Conservation (phyloP, 2,113 vertebrate genomes). For the Excalfactoria chinensis region DNA sequence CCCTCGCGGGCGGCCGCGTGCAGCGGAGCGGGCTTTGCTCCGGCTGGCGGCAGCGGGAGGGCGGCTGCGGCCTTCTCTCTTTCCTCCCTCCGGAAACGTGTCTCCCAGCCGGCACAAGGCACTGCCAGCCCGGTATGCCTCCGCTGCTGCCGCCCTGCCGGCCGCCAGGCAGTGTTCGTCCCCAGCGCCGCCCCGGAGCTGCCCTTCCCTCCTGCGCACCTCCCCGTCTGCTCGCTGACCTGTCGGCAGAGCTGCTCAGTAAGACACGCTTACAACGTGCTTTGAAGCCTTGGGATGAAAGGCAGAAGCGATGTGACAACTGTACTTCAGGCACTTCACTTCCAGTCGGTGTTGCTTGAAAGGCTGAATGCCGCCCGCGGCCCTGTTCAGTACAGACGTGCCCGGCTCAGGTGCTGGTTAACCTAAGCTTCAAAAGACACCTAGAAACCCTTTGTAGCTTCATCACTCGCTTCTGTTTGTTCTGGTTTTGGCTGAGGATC, state of each 20-base stretch:
- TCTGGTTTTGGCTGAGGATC: not conserved
- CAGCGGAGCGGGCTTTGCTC: too few species aligned
- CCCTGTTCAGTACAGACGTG: not conserved
- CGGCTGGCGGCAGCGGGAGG: too few species aligned
- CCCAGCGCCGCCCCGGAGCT: not conserved
- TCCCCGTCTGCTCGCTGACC: not conserved
- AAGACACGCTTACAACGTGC: not conserved
- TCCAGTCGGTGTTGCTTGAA: not conserved
- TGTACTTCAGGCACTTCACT: not conserved
- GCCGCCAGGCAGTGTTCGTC: too few species aligned
- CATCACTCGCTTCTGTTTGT: not conserved
- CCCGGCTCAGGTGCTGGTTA: not conserved
- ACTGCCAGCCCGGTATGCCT: too few species aligned
- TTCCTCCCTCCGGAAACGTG: not conserved
- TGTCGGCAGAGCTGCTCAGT: not conserved
- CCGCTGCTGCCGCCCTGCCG: too few species aligned
- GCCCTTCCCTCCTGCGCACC: fast-evolving
- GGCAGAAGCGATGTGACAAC: not conserved
- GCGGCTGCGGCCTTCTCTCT: fast-evolving
- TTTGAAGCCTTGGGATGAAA: not conserved
- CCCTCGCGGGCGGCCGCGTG: fast-evolving
- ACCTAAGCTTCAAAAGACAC: not conserved
- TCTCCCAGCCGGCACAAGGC: not conserved
- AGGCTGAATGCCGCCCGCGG: not conserved
- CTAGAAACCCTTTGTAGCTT: not conserved